These are phyloP conservation scores for Acrocyrtus sp. DNA, from an alignment of 2,888 invertebrate genomes.

Conservation along the genomic window DNA sequence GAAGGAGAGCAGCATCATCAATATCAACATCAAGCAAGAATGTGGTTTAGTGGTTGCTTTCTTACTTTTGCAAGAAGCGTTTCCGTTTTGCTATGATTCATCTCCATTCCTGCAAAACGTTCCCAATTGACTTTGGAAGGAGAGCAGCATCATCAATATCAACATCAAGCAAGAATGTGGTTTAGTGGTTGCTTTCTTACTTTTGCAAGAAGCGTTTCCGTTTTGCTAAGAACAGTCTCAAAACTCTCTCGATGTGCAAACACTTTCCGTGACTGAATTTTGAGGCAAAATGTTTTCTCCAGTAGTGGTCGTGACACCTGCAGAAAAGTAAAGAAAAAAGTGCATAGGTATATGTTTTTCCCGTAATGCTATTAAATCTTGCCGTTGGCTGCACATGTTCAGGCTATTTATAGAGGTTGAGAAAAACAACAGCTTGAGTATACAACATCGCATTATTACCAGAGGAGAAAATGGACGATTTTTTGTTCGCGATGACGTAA, in stretches of 20 bases:
- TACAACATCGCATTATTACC: background rate
- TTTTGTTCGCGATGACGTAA: background rate
- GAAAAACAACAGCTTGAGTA: background rate
- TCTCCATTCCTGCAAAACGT: too few species aligned
- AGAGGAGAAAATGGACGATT: background rate
- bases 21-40: too few species aligned
- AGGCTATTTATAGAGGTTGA: background rate
- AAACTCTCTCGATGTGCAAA: constrained; percentile 91
- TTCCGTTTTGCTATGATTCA: too few species aligned
- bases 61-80: constrained; percentile 78
- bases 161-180: too few species aligned
- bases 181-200: too few species aligned
- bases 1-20: too few species aligned
- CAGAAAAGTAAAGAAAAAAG: constrained; percentile 3
- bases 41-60: too few species aligned
- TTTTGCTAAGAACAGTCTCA: constrained; percentile 86
- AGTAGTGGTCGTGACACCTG: constrained; percentile 84
- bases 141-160: too few species aligned
- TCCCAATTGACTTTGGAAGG: too few species aligned
- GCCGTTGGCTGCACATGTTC: background rate
- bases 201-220: constrained; percentile 81
- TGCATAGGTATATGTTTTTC: background rate
- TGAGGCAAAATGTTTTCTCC: constrained; percentile 88
- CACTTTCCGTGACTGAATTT: constrained; percentile 90
- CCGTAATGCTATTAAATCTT: background rate